Evolutionary conservation across 2,888 invertebrate species (phyloP).

Genomic region (Agrochola litura): DNA sequence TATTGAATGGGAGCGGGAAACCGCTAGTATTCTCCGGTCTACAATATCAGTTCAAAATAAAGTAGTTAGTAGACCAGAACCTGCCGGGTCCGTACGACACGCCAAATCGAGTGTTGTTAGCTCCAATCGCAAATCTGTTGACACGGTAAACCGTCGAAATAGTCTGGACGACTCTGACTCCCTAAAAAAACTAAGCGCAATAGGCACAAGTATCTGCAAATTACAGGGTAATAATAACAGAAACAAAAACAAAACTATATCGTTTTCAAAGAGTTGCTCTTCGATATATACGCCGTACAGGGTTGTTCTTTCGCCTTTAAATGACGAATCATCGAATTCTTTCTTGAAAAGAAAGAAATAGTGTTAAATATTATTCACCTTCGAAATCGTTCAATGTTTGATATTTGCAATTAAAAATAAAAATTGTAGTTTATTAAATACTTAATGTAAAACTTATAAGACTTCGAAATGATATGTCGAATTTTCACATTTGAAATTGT

Average conservation of each 20-base stretch:
- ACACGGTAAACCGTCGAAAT: slow-evolving; percentile 76
- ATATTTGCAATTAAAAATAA: slow-evolving; percentile 53
- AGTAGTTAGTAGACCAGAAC: slow-evolving; percentile 77
- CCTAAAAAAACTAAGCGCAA: slow-evolving; percentile 85
- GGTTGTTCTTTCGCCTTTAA: slow-evolving; percentile 82
- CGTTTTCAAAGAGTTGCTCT: slow-evolving; percentile 85
- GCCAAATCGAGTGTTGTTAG: slow-evolving; percentile 80
- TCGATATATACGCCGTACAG: slow-evolving; percentile 85
- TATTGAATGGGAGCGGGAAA: slow-evolving; percentile 89
- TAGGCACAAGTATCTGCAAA: slow-evolving; percentile 86
- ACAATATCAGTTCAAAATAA: slow-evolving; percentile 88
- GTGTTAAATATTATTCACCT: slow-evolving; percentile 52
- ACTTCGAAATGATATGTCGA: slow-evolving; percentile 65
- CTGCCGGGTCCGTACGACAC: slow-evolving; percentile 75
- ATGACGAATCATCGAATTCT: slow-evolving; percentile 74
- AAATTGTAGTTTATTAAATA: slow-evolving; percentile 37
- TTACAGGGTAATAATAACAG: slow-evolving; percentile 82
- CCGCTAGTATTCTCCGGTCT: slow-evolving; percentile 89
- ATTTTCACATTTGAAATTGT: slow-evolving; percentile 68
- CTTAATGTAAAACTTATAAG: slow-evolving; percentile 54
- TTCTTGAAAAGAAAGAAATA: slow-evolving; percentile 71
- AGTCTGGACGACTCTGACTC: slow-evolving; percentile 78
- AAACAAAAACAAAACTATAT: slow-evolving; percentile 80
- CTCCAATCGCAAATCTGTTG: slow-evolving; percentile 74
- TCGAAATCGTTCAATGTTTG: slow-evolving; percentile 51